Evolutionary conservation across 2,113 vertebrate species (phyloP), one percentile per base, ranked within the genome.

Genomic region (Apodemus sylvaticus): DNA sequence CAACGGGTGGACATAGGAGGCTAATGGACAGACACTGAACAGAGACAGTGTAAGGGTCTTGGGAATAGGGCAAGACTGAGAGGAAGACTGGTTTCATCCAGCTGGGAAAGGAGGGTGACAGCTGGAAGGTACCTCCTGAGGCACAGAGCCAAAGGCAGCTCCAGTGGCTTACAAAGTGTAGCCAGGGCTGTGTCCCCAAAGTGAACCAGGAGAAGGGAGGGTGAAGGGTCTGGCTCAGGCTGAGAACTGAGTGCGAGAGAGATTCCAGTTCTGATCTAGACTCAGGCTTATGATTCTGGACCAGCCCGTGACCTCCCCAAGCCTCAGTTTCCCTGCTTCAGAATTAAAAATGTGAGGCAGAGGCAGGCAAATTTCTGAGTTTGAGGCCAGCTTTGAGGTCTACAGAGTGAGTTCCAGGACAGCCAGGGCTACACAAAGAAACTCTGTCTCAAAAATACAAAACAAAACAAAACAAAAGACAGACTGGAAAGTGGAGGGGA

Each of bases 301-400:
- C 19, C 11, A 62, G 55, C 2, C 48, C 48, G 36, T 34, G 45
- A 48, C 36, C 62, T 53, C 85, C 19, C 31, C 7, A 39, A 89
- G 51, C 87, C 94, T 93, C 86, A 0, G 60, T 73, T 87, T 95
- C 62, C 39, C 78, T 34, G 36, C 70, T 62, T 48, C 51, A n/a
- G n/a, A n/a, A n/a, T n/a, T n/a, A n/a, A n/a, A n/a, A n/a, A n/a
- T n/a, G n/a, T n/a, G n/a, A n/a, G n/a, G n/a, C n/a, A n/a, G n/a
- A n/a, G n/a, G n/a, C n/a, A n/a, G n/a, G n/a, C n/a, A n/a, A n/a
- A n/a, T n/a, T n/a, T n/a, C n/a, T n/a, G n/a, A n/a, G n/a, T n/a
- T n/a, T n/a, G n/a, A n/a, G n/a, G n/a, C n/a, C n/a, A n/a, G n/a
- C n/a, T n/a, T n/a, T n/a, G n/a, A n/a, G n/a, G n/a, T n/a, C n/a